Conservation (phyloP, 2,113 vertebrate species). For the Lates calcarifer region DNA sequence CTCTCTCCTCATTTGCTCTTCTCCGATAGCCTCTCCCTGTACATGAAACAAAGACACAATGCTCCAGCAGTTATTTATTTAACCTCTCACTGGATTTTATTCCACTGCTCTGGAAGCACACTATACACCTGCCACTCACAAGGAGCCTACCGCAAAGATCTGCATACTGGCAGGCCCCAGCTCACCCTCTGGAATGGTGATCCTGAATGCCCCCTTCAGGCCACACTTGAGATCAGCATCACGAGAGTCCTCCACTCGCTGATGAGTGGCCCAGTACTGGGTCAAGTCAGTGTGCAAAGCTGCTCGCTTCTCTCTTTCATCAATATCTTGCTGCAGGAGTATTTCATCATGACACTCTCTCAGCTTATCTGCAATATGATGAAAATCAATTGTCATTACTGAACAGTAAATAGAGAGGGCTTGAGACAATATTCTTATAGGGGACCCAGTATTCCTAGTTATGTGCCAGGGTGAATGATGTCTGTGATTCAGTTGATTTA, state of each 20-base stretch:
- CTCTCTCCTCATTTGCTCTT: constrained; percentile 67
- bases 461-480: background rate
- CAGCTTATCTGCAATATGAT: constrained; percentile 71
- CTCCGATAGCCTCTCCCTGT: constrained; percentile 79
- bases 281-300: constrained; percentile 66
- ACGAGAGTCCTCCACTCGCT: constrained; percentile 72
- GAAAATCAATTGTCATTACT: background rate
- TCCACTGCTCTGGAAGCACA: constrained; percentile 15
- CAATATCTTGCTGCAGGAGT: constrained; percentile 62
- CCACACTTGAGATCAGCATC: constrained; percentile 79
- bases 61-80: background rate
- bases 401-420: background rate
- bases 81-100: constrained; percentile 9
- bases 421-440: background rate
- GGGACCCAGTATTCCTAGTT: background rate
- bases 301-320: constrained; percentile 64
- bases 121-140: background rate
- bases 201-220: constrained; percentile 66
- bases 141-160: constrained; percentile 77
- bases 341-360: constrained; percentile 61
- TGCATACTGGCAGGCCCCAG: constrained; percentile 85
- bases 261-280: constrained; percentile 69
- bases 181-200: constrained; percentile 62
- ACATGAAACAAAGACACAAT: constrained; percentile 31
- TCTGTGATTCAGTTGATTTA: background rate